Evolutionary conservation across 2,797 vertebrate species (phyloP), one percentile per base, ranked within the genome.

Genomic region (Sarcophilus harrisii): DNA sequence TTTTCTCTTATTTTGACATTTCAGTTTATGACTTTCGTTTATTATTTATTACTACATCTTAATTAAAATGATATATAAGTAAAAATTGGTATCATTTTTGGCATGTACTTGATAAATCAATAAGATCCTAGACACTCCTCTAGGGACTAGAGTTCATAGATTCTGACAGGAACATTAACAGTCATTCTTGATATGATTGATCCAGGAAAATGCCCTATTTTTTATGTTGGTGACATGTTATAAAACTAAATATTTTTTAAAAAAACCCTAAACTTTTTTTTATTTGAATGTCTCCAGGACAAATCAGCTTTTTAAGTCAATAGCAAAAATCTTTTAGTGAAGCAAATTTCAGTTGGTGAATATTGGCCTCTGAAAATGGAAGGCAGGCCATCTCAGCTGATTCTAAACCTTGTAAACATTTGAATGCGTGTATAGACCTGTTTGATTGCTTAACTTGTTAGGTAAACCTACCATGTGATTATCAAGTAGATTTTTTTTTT

Each of bases 391-490:
- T 94, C 30, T 94, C 91, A 95, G 62, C 93, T 45, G 27, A 59
- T 73, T 59, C 54, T 94, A 38, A 55, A 62, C 57, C 96, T 94
- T 90, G 57, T 94, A 91, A 96, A 94, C 92, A 90, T 96, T 96
- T 91, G 95, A 90, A 58, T 58, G n/a, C 94, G 90, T 45, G 38
- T 55, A 90, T 90, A 91, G 60, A 60, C 60, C 73, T 95, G 32
- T 66, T 92, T 94, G 89, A 91, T 94, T 95, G 89, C 89, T 94
- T 62, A 94, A 59, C 55, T 66, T 94, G 38, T 92, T 66, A 92
- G 59, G 45, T 95, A 60, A 90, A 90, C 13, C 54, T 81, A 81
- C 14, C 90, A 90, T 90, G 28, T 52, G 90, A 94, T 95, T 73
- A 18, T 0, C 4, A 91, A 87, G 91, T 60, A 95, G 66, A 30